Evolutionary conservation across 2,113 vertebrate species (phyloP), one percentile per base, ranked within the genome.

Genomic region (Hemiscyllium ocellatum): DNA sequence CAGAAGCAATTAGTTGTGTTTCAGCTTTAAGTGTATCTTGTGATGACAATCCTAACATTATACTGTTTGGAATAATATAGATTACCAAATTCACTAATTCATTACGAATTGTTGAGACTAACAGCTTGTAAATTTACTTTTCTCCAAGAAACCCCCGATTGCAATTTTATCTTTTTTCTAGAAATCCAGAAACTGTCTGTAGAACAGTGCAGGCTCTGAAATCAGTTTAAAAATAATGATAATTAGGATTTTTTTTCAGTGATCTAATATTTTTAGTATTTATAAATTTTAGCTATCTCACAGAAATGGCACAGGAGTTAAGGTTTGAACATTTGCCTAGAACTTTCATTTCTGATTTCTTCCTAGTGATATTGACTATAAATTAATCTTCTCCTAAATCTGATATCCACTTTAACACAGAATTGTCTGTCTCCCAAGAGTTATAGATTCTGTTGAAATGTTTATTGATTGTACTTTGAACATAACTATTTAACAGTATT

Each of bases 401-500:
- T 52, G 50, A 37, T 91, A 6, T 90, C 87, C 12, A n/a, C n/a
- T 65, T 90, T 65, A 90, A 15, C 33, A 6, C 42, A 83, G 17
- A 42, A 83, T 83, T 83, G n/a, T 65, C 15, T n/a, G 15, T n/a
- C 29, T 66, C 89, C n/a, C 8, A 61, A 91, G 56, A 91, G 5
- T 61, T 33, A 91, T 91, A 37, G 61, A 66, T 91, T 66, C n/a
- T 66, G 61, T 66, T 66, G 56, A 37, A 66, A 33, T 15, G 19
- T 91, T 65, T 91, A 91, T 91, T 91, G 89, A 91, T 66, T 66
- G 37, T 33, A 66, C 89, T 91, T 66, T 61, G 66, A 66, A 91
- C 61, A 37, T n/a, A 19, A 33, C 89, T 20, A 66, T 19, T 66
- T 91, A 91, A 66, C 89, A 91, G 61, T 61, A 66, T 91, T 91